These are phyloP conservation scores for Eospalax fontanierii DNA, from an alignment of 2,797 vertebrate genomes.

Conservation along the genomic window DNA sequence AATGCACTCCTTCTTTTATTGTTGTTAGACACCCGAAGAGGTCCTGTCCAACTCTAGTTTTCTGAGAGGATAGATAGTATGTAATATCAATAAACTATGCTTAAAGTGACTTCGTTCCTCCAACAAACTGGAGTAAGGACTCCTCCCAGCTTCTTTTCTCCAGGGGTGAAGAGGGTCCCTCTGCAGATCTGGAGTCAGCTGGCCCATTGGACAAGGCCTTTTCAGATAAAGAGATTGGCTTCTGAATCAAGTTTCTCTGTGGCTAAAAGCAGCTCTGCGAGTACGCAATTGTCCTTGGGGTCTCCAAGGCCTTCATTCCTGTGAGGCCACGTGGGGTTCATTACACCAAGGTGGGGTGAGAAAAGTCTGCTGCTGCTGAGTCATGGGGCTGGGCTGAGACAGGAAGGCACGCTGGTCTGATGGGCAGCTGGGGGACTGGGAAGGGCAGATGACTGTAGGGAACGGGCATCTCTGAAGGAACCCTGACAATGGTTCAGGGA, in stretches of 20 bases:
- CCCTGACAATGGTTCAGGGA: too few species aligned
- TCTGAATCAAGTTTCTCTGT: background rate
- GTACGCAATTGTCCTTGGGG: constrained; percentile 12
- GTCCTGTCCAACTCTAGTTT: background rate
- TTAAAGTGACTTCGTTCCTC: accelerated
- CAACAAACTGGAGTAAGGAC: background rate
- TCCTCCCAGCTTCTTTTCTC: background rate
- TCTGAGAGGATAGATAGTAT: background rate
- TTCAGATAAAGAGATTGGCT: background rate
- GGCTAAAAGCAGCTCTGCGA: constrained; percentile 33
- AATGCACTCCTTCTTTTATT: background rate
- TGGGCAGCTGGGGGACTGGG: background rate
- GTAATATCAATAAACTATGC: too few species aligned
- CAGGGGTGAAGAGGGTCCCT: background rate
- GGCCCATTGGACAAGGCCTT: background rate
- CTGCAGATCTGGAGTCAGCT: background rate
- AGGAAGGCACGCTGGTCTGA: background rate
- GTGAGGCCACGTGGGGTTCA: background rate
- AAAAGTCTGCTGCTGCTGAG: constrained; percentile 13
- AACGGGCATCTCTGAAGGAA: background rate
- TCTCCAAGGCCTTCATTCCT: constrained; percentile 20
- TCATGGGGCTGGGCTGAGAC: background rate
- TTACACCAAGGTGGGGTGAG: background rate
- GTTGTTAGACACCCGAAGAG: background rate
- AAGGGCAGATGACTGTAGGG: background rate